Evolutionary conservation across 2,113 vertebrate species (phyloP), one percentile per base, ranked within the genome.

Genomic region (Melospiza melodia): DNA sequence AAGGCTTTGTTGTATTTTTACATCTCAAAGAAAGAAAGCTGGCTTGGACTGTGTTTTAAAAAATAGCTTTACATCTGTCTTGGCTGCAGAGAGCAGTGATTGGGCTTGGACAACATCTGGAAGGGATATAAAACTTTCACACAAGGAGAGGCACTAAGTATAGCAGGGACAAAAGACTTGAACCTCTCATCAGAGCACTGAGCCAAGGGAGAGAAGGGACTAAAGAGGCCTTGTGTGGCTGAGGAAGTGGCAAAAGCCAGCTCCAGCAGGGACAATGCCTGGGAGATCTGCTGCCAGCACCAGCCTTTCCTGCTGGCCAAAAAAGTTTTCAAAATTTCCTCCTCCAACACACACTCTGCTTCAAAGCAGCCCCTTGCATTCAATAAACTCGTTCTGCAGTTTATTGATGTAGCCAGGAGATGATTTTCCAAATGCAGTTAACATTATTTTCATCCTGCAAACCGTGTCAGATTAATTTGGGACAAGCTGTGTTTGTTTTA

Each of bases 21-120:
- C 65, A 89, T 86, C 77, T 81, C 90, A 94, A 88, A 97, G 87
- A 85, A 91, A 87, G 51, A 88, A 95, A 89, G 86, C n/a, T 97
- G 95, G 97, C 92, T 75, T 19, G 84, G 81, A 48, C 23, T 57
- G 43, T 69, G 41, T 92, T 91, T 92, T 90, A 91, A 97, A 96
- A 96, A 97, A 92, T 93, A 97, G 86, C 91, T 46, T 46, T 68
- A 92, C 95, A 95, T 94, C 89, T 96, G 90, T 71, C 94, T 97
- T 95, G 97, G 96, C 95, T 97, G 62, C 92, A n/a, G 51, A 86
- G 89, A 91, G 35, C 65, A 94, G 79, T 52, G 65, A 65, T 95
- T 97, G 95, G 94, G 74, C 82, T 95, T 90, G 4, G 67, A 28
- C 27, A 93, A 96, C 96, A 97, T 96, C 94, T 97, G 93, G 89